Evolutionary conservation across 2,888 invertebrate genomes (phyloP).

Genomic region (Ctenicera cuprea): DNA sequence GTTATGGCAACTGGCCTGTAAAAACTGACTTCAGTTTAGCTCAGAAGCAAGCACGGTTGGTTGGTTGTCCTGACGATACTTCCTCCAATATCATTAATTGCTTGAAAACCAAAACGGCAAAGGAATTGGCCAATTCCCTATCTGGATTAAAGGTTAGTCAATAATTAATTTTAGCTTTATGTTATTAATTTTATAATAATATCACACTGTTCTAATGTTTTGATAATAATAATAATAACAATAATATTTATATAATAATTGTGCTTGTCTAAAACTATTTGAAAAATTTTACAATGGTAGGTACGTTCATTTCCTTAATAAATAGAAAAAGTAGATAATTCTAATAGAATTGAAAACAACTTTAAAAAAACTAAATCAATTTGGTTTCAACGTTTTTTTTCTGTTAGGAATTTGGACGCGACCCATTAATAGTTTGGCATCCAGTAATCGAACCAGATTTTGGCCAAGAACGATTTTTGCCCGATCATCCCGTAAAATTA

Average conservation of each 20-base stretch:
- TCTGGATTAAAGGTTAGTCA: neutral
- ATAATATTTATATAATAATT: too few species aligned
- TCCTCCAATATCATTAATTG: conserved; percentile 77
- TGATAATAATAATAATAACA: too few species aligned
- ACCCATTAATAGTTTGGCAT: conserved; percentile 76
- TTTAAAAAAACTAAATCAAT: neutral
- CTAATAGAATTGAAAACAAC: too few species aligned
- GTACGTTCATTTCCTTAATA: too few species aligned
- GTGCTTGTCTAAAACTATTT: too few species aligned
- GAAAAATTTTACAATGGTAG: too few species aligned
- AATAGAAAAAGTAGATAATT: too few species aligned
- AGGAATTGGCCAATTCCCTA: conserved; percentile 66
- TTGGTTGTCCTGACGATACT: conserved; percentile 77
- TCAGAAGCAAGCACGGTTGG: conserved; percentile 77
- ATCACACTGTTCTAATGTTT: too few species aligned
- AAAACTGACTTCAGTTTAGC: conserved; percentile 75
- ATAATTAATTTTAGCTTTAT: too few species aligned
- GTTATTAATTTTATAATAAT: too few species aligned
- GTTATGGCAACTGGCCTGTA: conserved; percentile 74
- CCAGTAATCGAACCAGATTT: conserved; percentile 80
- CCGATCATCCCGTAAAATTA: conserved; percentile 76
- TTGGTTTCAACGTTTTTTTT: neutral
- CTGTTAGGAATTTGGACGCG: conserved; percentile 73
- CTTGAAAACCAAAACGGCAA: conserved; percentile 74
- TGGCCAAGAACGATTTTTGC: conserved; percentile 79